phyloP scores from a whole-genome alignment of 2,113 vertebrate genomes.

The Alosa alosa region DNA sequence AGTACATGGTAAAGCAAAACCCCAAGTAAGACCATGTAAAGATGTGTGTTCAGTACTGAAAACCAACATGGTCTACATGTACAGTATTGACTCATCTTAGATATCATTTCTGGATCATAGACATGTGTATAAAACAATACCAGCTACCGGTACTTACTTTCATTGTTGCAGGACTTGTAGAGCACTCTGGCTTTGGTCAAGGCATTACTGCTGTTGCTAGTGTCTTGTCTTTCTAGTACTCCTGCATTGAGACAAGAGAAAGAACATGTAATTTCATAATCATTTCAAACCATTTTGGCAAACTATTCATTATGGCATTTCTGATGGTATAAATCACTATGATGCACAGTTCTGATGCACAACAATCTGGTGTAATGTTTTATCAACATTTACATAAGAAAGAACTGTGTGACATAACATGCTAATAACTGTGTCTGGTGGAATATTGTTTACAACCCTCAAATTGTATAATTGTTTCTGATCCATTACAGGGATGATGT shows the following conservation, averaged over 20 bases:
- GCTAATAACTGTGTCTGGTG: neutral
- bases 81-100: neutral
- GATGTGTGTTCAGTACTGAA: neutral
- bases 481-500: too few species aligned
- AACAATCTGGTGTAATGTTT: neutral
- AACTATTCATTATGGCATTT: neutral
- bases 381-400: neutral
- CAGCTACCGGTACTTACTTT: constrained; percentile 76
- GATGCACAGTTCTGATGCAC: neutral
- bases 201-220: constrained; percentile 67
- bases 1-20: neutral
- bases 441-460: neutral
- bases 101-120: neutral
- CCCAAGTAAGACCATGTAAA: neutral
- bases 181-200: constrained; percentile 89
- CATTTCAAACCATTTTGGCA: neutral
- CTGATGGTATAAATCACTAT: neutral
- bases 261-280: neutral
- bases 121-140: neutral
- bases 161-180: constrained; percentile 90
- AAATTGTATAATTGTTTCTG: neutral
- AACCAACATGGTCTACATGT: neutral
- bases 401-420: neutral
- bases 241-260: constrained; percentile 70
- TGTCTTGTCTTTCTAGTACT: constrained; percentile 76